These are phyloP conservation scores for Drosophila buzzatii DNA, from an alignment of 2,888 invertebrate genomes.

Conservation along the genomic window DNA sequence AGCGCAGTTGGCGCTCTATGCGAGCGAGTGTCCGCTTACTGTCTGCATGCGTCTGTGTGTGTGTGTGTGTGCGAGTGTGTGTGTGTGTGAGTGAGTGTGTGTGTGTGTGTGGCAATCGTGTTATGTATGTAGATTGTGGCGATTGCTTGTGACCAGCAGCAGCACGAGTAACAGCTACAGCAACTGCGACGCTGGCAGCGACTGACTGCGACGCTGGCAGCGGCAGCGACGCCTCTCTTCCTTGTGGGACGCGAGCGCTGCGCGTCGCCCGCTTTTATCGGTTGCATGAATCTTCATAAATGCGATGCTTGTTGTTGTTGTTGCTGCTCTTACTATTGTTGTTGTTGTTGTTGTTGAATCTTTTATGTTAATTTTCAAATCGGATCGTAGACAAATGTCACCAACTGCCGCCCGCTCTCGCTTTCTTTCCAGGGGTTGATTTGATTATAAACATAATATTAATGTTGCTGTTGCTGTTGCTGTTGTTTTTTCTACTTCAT, in stretches of 20 bases:
- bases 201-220: constrained; percentile 17
- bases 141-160: constrained; percentile 30
- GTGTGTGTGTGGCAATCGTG: constrained; percentile 59
- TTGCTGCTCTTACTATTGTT: constrained; percentile 4
- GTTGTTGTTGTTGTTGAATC: constrained; percentile 44
- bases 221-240: constrained; percentile 60
- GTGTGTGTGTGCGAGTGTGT: constrained; percentile 38
- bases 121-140: constrained; percentile 77
- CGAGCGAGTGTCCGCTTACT: constrained; percentile 4
- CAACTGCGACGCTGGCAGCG: constrained; percentile 14
- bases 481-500: not conserved
- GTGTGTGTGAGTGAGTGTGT: constrained; percentile 40
- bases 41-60: not conserved
- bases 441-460: constrained; percentile 32
- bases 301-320: constrained; percentile 26
- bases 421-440: constrained; percentile 64
- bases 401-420: constrained; percentile 74
- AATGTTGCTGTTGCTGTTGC: not conserved
- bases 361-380: constrained; percentile 63
- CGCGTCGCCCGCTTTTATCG: constrained; percentile 50
- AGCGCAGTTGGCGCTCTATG: constrained; percentile 16
- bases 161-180: not conserved
- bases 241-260: constrained; percentile 55
- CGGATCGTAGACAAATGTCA: constrained; percentile 47
- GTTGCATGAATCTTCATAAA: constrained; percentile 71